Evolutionary conservation across 1,140 invertebrate species (phyloP).

Genomic region (Diprion similis): DNA sequence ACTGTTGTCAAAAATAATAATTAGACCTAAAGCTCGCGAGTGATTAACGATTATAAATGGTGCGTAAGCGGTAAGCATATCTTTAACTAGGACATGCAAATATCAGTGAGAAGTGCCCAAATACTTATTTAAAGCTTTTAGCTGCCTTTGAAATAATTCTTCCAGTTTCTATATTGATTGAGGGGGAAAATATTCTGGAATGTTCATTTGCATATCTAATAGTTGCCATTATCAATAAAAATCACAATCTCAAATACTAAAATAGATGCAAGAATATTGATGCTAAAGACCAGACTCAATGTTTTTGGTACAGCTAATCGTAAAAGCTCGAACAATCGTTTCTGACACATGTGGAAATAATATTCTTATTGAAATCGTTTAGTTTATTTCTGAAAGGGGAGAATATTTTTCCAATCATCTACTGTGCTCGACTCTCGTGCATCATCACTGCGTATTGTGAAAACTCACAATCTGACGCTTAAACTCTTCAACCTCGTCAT

Average conservation of each 20-base stretch:
- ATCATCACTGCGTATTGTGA: slow-evolving; percentile 39
- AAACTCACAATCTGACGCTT: slow-evolving; percentile 74
- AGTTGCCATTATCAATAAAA: not conserved
- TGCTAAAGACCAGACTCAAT: slow-evolving; percentile 11
- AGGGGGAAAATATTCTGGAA: too few relatives aligned
- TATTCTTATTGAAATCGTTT: too few relatives aligned
- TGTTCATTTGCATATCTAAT: too few relatives aligned
- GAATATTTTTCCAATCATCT: slow-evolving; percentile 5
- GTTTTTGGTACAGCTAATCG: too few relatives aligned
- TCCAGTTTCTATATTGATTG: too few relatives aligned
- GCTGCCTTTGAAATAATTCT: too few relatives aligned
- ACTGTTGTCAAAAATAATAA: too few relatives aligned
- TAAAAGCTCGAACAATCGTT: too few relatives aligned
- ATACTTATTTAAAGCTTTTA: not conserved
- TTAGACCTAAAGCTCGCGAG: too few relatives aligned
- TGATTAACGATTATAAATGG: too few relatives aligned
- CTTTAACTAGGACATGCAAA: slow-evolving; percentile 3
- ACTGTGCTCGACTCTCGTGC: slow-evolving; percentile 1
- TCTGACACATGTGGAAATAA: not conserved
- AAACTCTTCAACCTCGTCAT: slow-evolving; percentile 69
- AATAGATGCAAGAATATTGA: slow-evolving; percentile 6
- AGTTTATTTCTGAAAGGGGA: too few relatives aligned
- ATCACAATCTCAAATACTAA: slow-evolving; percentile 11
- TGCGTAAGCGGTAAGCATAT: not conserved
- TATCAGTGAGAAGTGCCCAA: not conserved